Conservation (phyloP, 2,113 vertebrate genomes). For the Isurus oxyrinchus region DNA sequence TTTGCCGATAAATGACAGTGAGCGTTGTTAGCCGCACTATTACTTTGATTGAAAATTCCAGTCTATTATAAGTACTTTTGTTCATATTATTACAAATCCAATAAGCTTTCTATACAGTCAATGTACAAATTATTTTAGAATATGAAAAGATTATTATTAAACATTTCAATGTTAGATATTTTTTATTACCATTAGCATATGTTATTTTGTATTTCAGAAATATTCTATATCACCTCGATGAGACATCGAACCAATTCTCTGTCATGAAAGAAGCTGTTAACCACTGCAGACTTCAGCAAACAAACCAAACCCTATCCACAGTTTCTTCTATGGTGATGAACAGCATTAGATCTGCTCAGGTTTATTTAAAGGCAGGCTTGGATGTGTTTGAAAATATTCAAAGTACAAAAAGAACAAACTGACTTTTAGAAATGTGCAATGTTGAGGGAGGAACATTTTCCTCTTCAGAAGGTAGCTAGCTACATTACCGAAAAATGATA, state of each 20-base stretch:
- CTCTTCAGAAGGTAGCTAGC: background rate
- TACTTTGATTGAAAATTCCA: background rate
- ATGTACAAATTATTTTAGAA: background rate
- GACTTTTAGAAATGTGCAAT: conserved; percentile 18
- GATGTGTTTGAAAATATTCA: conserved; percentile 75
- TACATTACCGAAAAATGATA: background rate
- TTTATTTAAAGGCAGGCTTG: conserved; percentile 73
- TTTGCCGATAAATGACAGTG: background rate
- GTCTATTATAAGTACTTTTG: background rate
- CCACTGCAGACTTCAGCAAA: conserved; percentile 50
- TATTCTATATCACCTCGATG: conserved; percentile 76
- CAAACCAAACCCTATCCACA: conserved; percentile 64
- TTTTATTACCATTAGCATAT: background rate
- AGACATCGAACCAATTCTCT: conserved; percentile 67
- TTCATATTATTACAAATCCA: background rate
- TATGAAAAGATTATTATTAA: background rate
- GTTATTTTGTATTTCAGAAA: conserved; percentile 66
- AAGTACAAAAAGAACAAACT: conserved; percentile 44
- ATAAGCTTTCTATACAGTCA: background rate
- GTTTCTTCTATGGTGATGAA: conserved; percentile 65
- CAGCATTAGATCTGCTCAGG: conserved; percentile 75
- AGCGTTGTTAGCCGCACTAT: too few species aligned
- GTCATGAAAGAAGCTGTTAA: conserved; percentile 66
- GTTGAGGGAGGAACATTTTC: background rate
- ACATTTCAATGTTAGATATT: background rate